A percentile compares a stretch with the other conserved stretches of the same genome.
Conservation (phyloP, 2,797 vertebrate species). For the Enteromius afrohamiltoni region DNA sequence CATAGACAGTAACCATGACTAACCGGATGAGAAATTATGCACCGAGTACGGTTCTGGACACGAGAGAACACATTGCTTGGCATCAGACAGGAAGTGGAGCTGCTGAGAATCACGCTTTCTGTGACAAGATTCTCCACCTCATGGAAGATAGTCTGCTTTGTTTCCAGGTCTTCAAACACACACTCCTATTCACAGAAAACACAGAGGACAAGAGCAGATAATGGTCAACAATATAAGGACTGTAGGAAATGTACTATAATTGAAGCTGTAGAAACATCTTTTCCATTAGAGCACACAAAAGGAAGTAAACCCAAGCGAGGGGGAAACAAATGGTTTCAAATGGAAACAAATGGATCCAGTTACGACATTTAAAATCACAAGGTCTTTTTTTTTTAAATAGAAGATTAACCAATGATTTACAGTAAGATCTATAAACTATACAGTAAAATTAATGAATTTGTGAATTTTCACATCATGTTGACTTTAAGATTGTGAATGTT, state of each 20-base stretch:
- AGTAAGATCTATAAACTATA: not conserved
- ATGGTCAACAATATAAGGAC: not conserved
- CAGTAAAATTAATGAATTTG: not conserved
- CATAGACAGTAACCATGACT: constrained; percentile 65
- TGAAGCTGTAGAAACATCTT: not conserved
- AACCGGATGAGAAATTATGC: constrained; percentile 94
- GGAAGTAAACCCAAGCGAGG: not conserved
- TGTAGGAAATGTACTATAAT: not conserved
- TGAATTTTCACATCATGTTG: not conserved
- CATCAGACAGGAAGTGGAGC: constrained; percentile 92
- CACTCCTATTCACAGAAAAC: constrained; percentile 82
- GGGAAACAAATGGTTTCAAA: too few species aligned
- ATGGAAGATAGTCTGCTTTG: constrained; percentile 88
- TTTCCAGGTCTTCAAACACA: constrained; percentile 87
- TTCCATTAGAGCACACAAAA: not conserved
- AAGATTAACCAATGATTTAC: not conserved
- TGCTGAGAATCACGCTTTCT: constrained; percentile 85
- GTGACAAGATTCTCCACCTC: constrained; percentile 82
- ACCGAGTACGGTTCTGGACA: constrained; percentile 84
- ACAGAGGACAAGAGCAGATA: constrained; percentile 1
- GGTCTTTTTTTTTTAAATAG: not conserved
- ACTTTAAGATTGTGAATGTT: not conserved
- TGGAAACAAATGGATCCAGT: not conserved
- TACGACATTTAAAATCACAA: not conserved
- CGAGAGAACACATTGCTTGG: constrained; percentile 88